Evolutionary conservation across 2,113 vertebrate genomes (phyloP), one percentile per base, ranked within the genome.

Genomic region (Physeter macrocephalus): DNA sequence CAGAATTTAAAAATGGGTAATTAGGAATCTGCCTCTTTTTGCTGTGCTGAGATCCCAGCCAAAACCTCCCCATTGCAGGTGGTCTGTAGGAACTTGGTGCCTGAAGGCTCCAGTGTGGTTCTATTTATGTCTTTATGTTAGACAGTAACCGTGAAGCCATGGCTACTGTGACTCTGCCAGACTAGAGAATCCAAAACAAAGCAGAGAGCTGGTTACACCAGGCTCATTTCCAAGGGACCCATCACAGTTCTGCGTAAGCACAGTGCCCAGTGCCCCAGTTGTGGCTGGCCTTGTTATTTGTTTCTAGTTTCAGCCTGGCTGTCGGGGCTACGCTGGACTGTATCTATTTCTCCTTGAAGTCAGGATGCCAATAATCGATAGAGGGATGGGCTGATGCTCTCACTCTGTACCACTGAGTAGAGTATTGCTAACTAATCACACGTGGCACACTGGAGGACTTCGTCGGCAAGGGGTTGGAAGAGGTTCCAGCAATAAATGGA

Each of bases 1-100:
- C 93, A 93, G 83, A 34, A 69, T 64, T 94, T 83, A 72, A 97
- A 92, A 94, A 27, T 8, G 93, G 80, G 34, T 96, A 93, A 97
- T 17, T 95, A 10, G 84, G 75, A 91, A 85, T 57, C 69, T 97
- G 91, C 23, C 87, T 85, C 27, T 87, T 88, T 71, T 89, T 91
- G 20, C 36, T 90, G 39, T 34, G 31, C 17, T 67, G 90, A 62
- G 66, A 88, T 39, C 36, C 69, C 4, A 67, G 59, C 66, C 36
- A 75, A 69, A 78, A 66, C 72, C 34, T 93, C 62, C 87, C 94
- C 23, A 1, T 17, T 69, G 77, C 49, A 92, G 67, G 64, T 97
- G 61, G 57, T 36, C 54, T 41, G 2, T 2, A 11, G 96, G 61
- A 46, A 39, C 78, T 21, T 46, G 21, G 91, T n/a, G 72, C 77